Evolutionary conservation across 2,113 vertebrate genomes (phyloP).

Genomic region (Chaetops frenatus): DNA sequence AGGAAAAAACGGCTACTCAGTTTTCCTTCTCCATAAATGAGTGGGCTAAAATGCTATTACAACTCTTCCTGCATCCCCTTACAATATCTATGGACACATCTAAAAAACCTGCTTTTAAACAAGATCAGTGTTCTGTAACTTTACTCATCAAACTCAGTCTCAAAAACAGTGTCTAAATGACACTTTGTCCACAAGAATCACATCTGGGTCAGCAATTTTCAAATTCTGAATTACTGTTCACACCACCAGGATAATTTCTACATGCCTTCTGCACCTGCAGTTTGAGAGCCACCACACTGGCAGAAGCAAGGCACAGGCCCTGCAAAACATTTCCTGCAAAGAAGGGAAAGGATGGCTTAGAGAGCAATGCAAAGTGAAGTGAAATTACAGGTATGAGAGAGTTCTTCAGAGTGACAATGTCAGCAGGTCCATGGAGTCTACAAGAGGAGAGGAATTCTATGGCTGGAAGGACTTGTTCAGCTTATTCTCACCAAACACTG

Average conservation of each 20-base stretch:
- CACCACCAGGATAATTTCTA: background rate
- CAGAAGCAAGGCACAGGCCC: background rate
- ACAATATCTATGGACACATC: background rate
- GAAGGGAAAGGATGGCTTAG: background rate
- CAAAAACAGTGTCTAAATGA: background rate
- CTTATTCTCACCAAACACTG: background rate
- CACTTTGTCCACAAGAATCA: background rate
- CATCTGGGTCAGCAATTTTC: background rate
- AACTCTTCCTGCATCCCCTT: background rate
- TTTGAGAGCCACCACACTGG: background rate
- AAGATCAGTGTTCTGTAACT: background rate
- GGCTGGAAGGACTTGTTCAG: background rate
- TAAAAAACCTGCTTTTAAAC: background rate
- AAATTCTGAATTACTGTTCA: background rate
- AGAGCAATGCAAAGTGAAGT: background rate
- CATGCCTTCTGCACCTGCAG: background rate
- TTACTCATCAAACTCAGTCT: background rate
- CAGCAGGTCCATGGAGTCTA: background rate
- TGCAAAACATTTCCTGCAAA: rapidly evolving
- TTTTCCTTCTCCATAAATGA: background rate
- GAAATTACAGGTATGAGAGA: background rate
- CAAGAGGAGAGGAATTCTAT: background rate
- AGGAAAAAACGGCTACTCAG: background rate
- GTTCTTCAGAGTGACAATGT: background rate
- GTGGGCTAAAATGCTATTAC: background rate